phyloP scores from a whole-genome alignment of 2,888 invertebrate genomes.

The Lasius fuliginosus region DNA sequence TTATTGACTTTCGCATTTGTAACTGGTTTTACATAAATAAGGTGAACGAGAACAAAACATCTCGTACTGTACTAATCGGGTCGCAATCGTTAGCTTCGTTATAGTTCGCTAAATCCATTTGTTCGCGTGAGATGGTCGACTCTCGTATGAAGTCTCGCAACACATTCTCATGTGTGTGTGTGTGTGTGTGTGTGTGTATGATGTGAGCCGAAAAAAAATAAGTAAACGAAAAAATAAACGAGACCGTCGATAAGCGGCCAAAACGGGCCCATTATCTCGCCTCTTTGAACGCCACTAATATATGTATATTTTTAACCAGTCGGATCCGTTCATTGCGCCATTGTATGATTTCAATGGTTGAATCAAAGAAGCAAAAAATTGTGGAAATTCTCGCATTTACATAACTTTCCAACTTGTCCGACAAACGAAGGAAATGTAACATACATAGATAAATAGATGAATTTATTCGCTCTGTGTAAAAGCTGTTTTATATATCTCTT shows the following conservation, averaged over 20 bases:
- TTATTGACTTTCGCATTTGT: background rate
- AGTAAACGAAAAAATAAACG: constrained; percentile 31
- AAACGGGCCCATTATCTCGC: constrained; percentile 46
- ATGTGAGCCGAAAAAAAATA: background rate
- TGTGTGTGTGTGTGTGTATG: too few relatives aligned
- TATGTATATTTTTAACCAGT: constrained; percentile 11
- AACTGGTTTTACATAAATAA: constrained; percentile 3
- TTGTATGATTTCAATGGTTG: constrained; percentile 1
- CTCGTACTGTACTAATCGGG: constrained; percentile 63
- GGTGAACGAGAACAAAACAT: constrained; percentile 23
- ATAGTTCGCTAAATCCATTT: constrained; percentile 67
- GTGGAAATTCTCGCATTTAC: background rate
- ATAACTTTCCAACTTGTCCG: background rate
- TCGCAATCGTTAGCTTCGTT: constrained; percentile 72
- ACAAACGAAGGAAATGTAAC: background rate
- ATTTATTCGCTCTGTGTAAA: background rate
- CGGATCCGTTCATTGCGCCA: background rate
- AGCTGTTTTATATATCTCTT: background rate
- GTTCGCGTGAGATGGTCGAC: constrained; percentile 55
- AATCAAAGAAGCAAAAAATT: background rate
- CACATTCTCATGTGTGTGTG: constrained; percentile 37
- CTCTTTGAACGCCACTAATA: background rate
- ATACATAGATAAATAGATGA: background rate
- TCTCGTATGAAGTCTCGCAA: constrained; percentile 58
- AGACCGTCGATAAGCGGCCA: constrained; percentile 33